phyloP scores from a whole-genome alignment of 1,140 invertebrate genomes.

The Cyclina sinensis region DNA sequence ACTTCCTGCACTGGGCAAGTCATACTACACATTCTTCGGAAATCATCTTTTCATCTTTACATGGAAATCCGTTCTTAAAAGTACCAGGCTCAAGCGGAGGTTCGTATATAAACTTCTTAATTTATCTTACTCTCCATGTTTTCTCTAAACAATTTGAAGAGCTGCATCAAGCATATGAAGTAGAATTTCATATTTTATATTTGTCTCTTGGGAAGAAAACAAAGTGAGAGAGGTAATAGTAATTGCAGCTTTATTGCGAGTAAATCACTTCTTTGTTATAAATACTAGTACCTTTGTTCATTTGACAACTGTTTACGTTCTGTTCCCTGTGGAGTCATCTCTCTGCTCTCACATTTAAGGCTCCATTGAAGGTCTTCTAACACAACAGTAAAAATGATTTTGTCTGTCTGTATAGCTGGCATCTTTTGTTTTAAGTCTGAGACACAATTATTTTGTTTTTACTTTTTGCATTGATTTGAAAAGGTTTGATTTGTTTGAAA shows the following conservation, averaged over 20 bases:
- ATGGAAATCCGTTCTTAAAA: conserved; percentile 72
- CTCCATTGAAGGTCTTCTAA: too few species aligned
- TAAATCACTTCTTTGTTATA: too few species aligned
- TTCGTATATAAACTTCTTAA: background rate
- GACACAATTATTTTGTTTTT: too few species aligned
- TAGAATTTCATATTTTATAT: background rate
- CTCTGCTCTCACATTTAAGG: too few species aligned
- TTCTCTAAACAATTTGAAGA: background rate
- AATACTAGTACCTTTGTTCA: too few species aligned
- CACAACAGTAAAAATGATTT: too few species aligned
- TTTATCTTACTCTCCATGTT: background rate
- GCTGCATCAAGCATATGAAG: background rate
- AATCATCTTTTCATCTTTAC: conserved; percentile 75
- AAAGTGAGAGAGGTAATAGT: background rate
- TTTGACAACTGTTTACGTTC: too few species aligned
- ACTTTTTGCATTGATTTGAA: too few species aligned
- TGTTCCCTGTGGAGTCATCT: too few species aligned
- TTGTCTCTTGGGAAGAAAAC: background rate
- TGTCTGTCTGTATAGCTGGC: too few species aligned
- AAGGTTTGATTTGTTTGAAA: background rate
- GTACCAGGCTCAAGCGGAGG: conserved; percentile 72
- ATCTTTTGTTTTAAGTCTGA: too few species aligned
- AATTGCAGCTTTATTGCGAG: too few species aligned
- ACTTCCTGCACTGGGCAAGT: conserved; percentile 75
- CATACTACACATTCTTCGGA: conserved; percentile 79